Evolutionary conservation across 2,888 invertebrate species (phyloP).

Genomic region (Notodonta ziczac): DNA sequence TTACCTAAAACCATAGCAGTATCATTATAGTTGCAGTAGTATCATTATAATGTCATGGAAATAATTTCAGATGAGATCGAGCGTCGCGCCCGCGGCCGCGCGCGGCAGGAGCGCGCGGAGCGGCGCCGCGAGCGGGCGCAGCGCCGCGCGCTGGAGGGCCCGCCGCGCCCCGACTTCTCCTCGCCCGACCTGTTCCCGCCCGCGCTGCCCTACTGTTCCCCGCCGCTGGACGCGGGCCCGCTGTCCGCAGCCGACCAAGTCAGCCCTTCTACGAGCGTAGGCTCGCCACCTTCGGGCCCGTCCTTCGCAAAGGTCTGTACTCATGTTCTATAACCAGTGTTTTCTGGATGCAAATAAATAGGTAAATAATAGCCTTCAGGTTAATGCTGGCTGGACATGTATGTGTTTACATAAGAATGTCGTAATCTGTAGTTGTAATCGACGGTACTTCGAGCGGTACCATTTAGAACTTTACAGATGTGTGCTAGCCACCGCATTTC

Average conservation of each 20-base stretch:
- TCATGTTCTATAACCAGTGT: neutral
- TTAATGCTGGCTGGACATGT: too few relatives aligned
- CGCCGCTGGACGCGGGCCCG: slow-evolving; percentile 42
- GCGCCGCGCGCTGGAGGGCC: slow-evolving; percentile 88
- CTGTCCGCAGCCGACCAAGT: slow-evolving; percentile 31
- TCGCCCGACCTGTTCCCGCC: slow-evolving; percentile 71
- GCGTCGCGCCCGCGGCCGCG: slow-evolving; percentile 87
- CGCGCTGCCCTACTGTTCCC: slow-evolving; percentile 50
- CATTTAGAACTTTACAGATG: too few relatives aligned
- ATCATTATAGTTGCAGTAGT: too few relatives aligned
- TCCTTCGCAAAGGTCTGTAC: slow-evolving; percentile 77
- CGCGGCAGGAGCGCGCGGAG: slow-evolving; percentile 90
- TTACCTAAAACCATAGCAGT: too few relatives aligned
- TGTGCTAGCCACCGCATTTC: too few relatives aligned
- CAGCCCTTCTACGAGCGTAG: slow-evolving; percentile 44
- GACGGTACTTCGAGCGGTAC: too few relatives aligned
- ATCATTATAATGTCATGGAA: too few relatives aligned
- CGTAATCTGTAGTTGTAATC: too few relatives aligned
- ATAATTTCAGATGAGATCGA: slow-evolving; percentile 87
- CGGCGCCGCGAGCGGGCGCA: slow-evolving; percentile 91
- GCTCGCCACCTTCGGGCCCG: slow-evolving; percentile 60
- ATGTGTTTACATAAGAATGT: too few relatives aligned
- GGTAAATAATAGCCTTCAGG: too few relatives aligned
- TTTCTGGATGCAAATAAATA: too few relatives aligned
- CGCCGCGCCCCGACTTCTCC: slow-evolving; percentile 86